Base-by-base conservation (phyloP, 2,113 vertebrate genomes). In the Zosterops borbonicus region DNA sequence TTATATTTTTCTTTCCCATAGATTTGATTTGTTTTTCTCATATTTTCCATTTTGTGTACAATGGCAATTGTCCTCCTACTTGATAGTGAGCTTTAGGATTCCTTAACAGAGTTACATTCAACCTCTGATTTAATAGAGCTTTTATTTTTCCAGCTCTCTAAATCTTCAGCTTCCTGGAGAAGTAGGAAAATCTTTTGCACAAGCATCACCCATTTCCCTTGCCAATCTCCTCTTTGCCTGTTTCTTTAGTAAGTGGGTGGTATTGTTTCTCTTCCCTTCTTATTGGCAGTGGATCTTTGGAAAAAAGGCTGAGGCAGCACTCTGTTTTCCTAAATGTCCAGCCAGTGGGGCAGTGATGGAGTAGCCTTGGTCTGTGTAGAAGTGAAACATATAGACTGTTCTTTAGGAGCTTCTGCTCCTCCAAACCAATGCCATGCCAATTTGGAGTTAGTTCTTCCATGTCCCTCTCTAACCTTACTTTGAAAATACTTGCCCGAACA, bases 211-310 rank as follows among this genome's bases (percentile, higher is more conserved):
- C 60, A 8, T 76, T 97, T 90, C 15, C 42, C 88, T 53, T 92
- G 88, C 83, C 76, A 84, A 37, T 74, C 52, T 83, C 71, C 31
- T 67, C 27, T 74, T 65, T 75, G 60, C 31, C 17, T 60, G 31
- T 91, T 95, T 87, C 71, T 94, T 93, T 47, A 83, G 14, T 24
- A 42, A 52, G 19, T 28, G 68, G 64, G 35, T 67, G 73, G 83
- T 93, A n/a, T 39, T 7, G 6, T 93, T 95, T 88, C 71, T 94
- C 58, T 81, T 92, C 31, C 76, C 7, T 37, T 79, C 37, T 76
- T 68, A 73, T 41, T 1, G 0, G 25, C 19, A 22, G 28, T 31
- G 14, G 4, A 22, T 52, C 75, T 83, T 62, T 42, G 14, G 39
- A 31, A 41, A 39, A 78, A 75, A 60, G 41, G 7, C 50, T 39